These are phyloP conservation scores for Callaeas wilsoni DNA, from an alignment of 2,113 vertebrate genomes.

Conservation along the genomic window DNA sequence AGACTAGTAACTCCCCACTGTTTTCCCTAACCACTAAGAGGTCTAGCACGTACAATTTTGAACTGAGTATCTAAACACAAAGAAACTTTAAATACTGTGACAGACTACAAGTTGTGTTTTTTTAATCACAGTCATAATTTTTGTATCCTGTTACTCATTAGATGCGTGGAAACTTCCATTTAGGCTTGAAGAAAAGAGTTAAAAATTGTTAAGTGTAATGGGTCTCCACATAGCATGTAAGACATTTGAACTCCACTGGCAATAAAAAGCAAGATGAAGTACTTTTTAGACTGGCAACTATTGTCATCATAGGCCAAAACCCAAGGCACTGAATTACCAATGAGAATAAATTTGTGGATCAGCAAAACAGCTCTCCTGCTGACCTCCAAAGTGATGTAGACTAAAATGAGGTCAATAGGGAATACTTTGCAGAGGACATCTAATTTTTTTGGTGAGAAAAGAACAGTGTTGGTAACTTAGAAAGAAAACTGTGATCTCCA, in stretches of 20 bases:
- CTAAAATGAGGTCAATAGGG: not conserved
- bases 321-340: not conserved
- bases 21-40: conserved; percentile 55
- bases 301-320: not conserved
- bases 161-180: not conserved
- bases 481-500: not conserved
- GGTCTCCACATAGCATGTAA: not conserved
- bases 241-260: not conserved
- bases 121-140: conserved; percentile 16
- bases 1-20: conserved; percentile 58
- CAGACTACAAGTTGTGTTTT: not conserved
- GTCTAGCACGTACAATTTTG: conserved; percentile 30
- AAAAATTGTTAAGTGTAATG: not conserved
- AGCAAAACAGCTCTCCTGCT: not conserved
- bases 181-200: not conserved
- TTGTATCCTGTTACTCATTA: not conserved
- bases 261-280: not conserved
- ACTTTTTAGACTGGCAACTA: not conserved
- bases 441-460: not conserved
- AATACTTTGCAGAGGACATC: not conserved
- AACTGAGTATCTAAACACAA: conserved; percentile 26
- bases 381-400: not conserved
- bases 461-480: not conserved
- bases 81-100: not conserved
- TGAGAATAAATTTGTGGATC: not conserved